A percentile compares a stretch with the other conserved stretches of the same genome.
Evolutionary conservation across 2,888 invertebrate species (phyloP).

Genomic region (Drosophila sordidapex): DNA sequence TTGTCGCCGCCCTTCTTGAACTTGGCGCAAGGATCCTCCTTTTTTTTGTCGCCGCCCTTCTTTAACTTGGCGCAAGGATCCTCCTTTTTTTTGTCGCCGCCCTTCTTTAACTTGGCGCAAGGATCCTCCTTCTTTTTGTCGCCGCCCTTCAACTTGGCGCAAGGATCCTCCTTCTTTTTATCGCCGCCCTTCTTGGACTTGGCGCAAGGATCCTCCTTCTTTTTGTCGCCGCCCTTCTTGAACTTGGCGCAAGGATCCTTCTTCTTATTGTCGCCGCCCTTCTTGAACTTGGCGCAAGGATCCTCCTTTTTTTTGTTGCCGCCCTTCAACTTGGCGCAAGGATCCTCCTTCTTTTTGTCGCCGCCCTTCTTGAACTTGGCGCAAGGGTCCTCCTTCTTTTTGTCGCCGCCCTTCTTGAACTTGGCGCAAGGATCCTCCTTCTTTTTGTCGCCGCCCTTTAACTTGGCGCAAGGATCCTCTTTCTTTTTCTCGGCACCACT

Average conservation of each 20-base stretch:
- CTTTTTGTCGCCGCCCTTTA: background rate
- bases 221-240: constrained; percentile 16
- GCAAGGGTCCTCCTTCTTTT: background rate
- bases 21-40: constrained; percentile 41
- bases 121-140: constrained; percentile 10
- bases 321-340: constrained; percentile 18
- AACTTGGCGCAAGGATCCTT: constrained; percentile 33
- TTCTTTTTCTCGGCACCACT: constrained; percentile 4
- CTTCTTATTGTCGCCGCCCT: constrained; percentile 14
- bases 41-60: constrained; percentile 11
- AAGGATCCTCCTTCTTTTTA: constrained; percentile 31
- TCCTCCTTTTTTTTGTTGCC: constrained; percentile 5
- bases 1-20: constrained; percentile 26
- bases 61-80: constrained; percentile 27
- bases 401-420: background rate
- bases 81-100: constrained; percentile 7
- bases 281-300: constrained; percentile 5
- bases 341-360: constrained; percentile 19
- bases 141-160: constrained; percentile 28
- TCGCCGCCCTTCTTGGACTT: constrained; percentile 20
- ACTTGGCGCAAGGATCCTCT: constrained; percentile 23
- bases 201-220: constrained; percentile 33
- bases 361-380: constrained; percentile 3
- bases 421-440: constrained; percentile 29
- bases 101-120: constrained; percentile 2